Conservation (phyloP, 2,797 vertebrate genomes). For the Crypturellus tataupa region DNA sequence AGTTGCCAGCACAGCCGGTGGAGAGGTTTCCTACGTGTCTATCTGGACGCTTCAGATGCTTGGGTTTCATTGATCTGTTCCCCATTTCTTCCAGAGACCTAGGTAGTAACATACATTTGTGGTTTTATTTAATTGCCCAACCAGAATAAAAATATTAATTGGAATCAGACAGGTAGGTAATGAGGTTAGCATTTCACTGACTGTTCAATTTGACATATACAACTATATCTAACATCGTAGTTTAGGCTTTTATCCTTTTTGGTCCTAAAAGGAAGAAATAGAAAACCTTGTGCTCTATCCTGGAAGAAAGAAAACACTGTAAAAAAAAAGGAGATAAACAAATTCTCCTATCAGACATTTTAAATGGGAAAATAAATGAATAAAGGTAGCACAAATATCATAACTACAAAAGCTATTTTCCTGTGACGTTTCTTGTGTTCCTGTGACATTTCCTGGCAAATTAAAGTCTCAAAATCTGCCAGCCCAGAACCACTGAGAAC, state of each 20-base stretch:
- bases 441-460: no score
- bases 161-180: background rate
- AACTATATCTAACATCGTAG: background rate
- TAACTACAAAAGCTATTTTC: background rate
- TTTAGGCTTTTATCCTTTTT: background rate
- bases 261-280: background rate
- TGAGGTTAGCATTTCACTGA: background rate
- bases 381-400: background rate
- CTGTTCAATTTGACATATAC: background rate
- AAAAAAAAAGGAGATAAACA: background rate
- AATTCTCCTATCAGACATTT: background rate
- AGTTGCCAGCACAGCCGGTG: constrained; percentile 57
- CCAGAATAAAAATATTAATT: background rate
- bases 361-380: no score
- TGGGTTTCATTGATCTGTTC: constrained; percentile 90
- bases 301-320: background rate
- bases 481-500: background rate
- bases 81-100: constrained; percentile 86
- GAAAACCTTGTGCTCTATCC: background rate
- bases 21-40: constrained; percentile 63
- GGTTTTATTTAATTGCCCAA: background rate
- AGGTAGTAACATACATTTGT: constrained; percentile 15
- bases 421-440: no score
- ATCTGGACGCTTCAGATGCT: constrained; percentile 84
- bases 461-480: background rate